Evolutionary conservation across 2,888 invertebrate species (phyloP), one percentile per base, ranked within the genome.

Genomic region (Peribatodes rhomboidaria): DNA sequence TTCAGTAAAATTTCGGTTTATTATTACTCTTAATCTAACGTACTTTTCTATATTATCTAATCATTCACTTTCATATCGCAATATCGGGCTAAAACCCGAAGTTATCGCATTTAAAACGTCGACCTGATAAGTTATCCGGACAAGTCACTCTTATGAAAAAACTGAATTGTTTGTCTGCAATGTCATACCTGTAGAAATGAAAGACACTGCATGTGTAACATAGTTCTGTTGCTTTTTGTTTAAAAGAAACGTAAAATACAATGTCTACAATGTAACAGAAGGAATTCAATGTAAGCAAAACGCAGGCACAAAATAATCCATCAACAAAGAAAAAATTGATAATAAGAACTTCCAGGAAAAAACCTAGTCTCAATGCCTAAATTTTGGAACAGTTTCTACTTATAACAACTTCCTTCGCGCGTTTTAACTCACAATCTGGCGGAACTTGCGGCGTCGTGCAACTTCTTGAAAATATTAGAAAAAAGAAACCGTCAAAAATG

Each of bases 1-100:
- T n/a, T n/a, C n/a, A 14, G 39, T 16, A 2, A 49, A 14, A 39
- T 31, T 31, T 39, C 10, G 16, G 47, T 13, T 49, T 16, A 37
- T 18, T 35, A 22, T 42, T 16, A 55, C 31, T 41, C 7, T 33
- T 41, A 31, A 2, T 50, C 27, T 18, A 49, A 11, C 27, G 13
- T 33, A 14, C 14, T 37, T 20, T 49, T 44, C 55, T 59, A 71
- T 27, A 27, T 6, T 4, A 27, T 71, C 73, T 73, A 56, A 73
- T 71, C 71, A 60, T 69, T 65, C 55, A 68, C 57, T 65, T 67
- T 63, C 27, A 8, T 64, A 61, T 63, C 68, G 18, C 47, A 31
- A 13, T 61, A 61, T 60, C 53, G 52, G 11, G 46, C 14, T 62
- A 42, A 60, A 61, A 61, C 33, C 14, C 55, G 22, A 41, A 61